A percentile compares a stretch with the other conserved stretches of the same genome.
Conservation (phyloP, 2,888 invertebrate species). For the Antheraea assamensis region DNA sequence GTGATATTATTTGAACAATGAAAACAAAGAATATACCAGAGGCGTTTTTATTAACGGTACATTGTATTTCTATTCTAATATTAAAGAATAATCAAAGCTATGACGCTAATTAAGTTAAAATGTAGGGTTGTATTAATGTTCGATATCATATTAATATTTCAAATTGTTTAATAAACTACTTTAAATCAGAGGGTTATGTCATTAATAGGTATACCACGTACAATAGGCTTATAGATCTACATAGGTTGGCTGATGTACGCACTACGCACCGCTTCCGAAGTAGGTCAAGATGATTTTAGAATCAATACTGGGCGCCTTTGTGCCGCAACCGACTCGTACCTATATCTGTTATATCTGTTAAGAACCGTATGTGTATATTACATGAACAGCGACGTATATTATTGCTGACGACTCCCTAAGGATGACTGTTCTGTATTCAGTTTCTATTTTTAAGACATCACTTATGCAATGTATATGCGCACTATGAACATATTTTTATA, state of each 20-base stretch:
- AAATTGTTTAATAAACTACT: background rate
- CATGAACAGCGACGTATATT: background rate
- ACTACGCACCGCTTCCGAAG: slow-evolving; percentile 29
- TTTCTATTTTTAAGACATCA: background rate
- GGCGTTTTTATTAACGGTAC: too few species aligned
- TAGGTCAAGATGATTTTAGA: slow-evolving; percentile 49
- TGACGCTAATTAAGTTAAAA: background rate
- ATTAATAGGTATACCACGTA: slow-evolving; percentile 14
- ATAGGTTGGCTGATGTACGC: slow-evolving; percentile 26
- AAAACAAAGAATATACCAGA: too few species aligned
- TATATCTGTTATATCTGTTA: slow-evolving; percentile 14
- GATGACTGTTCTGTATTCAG: background rate
- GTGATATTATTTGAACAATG: too few species aligned
- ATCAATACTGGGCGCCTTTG: slow-evolving; percentile 39
- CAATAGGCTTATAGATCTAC: slow-evolving; percentile 12
- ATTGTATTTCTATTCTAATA: too few species aligned
- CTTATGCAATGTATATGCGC: background rate
- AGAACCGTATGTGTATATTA: slow-evolving; percentile 4
- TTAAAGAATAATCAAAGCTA: background rate
- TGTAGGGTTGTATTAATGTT: background rate
- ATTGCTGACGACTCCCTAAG: background rate
- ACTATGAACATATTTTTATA: background rate
- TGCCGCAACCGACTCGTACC: slow-evolving; percentile 19
- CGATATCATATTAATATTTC: background rate
- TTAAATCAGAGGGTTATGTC: background rate